Percentiles rank a stretch among this genome's conserved stretches.
phyloP scores from a whole-genome alignment of 2,797 vertebrate species.

The Mormyrus hasselquistii region DNA sequence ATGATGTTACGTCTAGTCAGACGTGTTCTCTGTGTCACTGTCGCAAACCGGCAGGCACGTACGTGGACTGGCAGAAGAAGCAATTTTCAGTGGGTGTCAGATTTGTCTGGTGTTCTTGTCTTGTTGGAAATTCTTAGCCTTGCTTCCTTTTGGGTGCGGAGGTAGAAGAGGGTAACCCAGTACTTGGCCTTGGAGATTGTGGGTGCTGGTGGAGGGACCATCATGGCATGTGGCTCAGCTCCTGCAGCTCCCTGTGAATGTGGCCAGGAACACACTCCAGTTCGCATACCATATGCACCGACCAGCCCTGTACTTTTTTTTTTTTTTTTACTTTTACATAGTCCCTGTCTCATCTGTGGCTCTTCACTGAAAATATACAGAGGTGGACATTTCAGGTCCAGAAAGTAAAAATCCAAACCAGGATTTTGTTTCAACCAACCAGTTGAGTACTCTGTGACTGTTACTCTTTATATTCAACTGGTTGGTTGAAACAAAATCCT shows the following conservation, averaged over 20 bases:
- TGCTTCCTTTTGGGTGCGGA: neutral
- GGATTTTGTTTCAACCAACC: too few relatives aligned
- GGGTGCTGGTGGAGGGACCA: neutral
- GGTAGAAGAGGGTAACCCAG: neutral
- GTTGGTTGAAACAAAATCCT: too few relatives aligned
- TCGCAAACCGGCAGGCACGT: neutral
- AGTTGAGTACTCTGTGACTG: too few relatives aligned
- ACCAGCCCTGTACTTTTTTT: neutral
- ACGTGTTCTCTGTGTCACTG: neutral
- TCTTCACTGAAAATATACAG: neutral
- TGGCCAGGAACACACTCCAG: neutral
- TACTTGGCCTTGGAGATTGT: neutral
- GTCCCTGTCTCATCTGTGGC: neutral
- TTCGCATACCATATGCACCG: neutral
- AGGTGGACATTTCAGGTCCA: too few relatives aligned
- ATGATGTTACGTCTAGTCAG: slow-evolving; percentile 26
- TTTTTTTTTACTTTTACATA: neutral
- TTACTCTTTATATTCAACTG: too few relatives aligned
- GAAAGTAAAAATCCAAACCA: too few relatives aligned
- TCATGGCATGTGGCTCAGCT: neutral
- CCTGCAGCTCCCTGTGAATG: neutral
- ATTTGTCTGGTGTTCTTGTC: neutral
- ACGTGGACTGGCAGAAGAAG: neutral
- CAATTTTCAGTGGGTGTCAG: neutral
- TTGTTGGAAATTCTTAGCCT: neutral